These are phyloP conservation scores for Volucella zonaria DNA, from an alignment of 2,888 invertebrate genomes.

Conservation along the genomic window DNA sequence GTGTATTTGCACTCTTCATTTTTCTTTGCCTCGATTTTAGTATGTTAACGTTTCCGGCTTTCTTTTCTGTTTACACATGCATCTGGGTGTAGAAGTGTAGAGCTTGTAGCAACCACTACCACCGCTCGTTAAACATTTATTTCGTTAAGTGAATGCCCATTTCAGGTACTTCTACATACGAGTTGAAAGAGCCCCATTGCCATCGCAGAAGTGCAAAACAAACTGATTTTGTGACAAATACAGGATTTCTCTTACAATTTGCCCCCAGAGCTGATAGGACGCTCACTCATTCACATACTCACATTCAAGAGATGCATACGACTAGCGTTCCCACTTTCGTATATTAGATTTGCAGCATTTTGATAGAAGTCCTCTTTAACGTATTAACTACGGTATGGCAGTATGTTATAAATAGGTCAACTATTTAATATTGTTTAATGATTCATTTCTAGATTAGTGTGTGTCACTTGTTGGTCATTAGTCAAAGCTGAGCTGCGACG, in stretches of 20 bases:
- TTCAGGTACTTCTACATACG: conserved; percentile 8
- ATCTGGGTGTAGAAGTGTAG: conserved; percentile 37
- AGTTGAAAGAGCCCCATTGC: conserved; percentile 1
- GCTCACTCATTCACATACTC: background rate
- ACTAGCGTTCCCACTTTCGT: too few relatives aligned
- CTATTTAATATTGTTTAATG: too few relatives aligned
- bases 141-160: conserved; percentile 57
- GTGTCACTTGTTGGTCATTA: too few relatives aligned
- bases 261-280: conserved; percentile 38
- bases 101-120: conserved; percentile 11
- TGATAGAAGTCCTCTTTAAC: too few relatives aligned
- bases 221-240: conserved; percentile 73
- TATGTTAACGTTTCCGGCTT: conserved; percentile 47
- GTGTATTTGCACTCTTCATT: conserved; percentile 69
- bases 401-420: too few relatives aligned
- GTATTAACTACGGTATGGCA: too few relatives aligned
- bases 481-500: too few relatives aligned
- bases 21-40: conserved; percentile 22
- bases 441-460: too few relatives aligned
- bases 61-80: conserved; percentile 67
- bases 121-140: conserved; percentile 64
- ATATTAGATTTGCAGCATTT: too few relatives aligned
- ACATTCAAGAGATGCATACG: conserved; percentile 40
- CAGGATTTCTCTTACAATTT: conserved; percentile 62
- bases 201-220: conserved; percentile 63